Base-by-base conservation (phyloP, 2,888 invertebrate species). In the Hypsopygia costalis region DNA sequence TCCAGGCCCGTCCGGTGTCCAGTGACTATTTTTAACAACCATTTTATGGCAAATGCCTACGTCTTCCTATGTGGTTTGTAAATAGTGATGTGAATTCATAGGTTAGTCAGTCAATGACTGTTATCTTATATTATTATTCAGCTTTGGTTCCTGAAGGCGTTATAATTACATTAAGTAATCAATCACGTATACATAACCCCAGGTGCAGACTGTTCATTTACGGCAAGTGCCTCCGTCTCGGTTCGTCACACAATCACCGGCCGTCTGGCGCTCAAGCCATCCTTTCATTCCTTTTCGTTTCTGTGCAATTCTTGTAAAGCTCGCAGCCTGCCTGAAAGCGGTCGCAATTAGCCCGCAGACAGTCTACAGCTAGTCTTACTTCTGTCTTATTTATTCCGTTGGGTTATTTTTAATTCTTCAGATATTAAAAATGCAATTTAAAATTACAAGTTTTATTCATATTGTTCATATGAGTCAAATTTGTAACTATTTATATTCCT, bases 321-420 rank as follows among this genome's bases (percentile, higher is more conserved):
- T 62, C 60, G 64, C 60, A 62, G 61, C 60, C 5, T 51, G 58
- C 52, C 64, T 76, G 73, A 74, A 79, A 78, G 73, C 72, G 70
- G 62, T 60, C 51, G 74, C 78, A 79, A 80, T 80, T 78, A 80
- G 76, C 73, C 60, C 57, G 52, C n/a, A 56, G 63, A 57, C 61
- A 65, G 60, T 43, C 53, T 25, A 25, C 25, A 7, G 25, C 7
- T 25, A n/a, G 6, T 8, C 7, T 6, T 25, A 31, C 10, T 31
- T 37, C 32, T 39, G 32, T 28, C 36, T 30, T 20, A 10, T 33
- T 34, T 34, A 11, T 11, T 21, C 16, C 16, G 16, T 25, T 8
- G 25, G 25, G 25, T 6, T 25, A 25, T 25, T 25, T 25, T 25
- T n/a, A 25, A 25, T 4, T 25, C 25, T 1, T 6, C 1, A 25